A percentile compares a stretch with the other conserved stretches of the same genome.
Evolutionary conservation across 2,888 invertebrate species (phyloP).

Genomic region (Neuroscelio doddi): DNA sequence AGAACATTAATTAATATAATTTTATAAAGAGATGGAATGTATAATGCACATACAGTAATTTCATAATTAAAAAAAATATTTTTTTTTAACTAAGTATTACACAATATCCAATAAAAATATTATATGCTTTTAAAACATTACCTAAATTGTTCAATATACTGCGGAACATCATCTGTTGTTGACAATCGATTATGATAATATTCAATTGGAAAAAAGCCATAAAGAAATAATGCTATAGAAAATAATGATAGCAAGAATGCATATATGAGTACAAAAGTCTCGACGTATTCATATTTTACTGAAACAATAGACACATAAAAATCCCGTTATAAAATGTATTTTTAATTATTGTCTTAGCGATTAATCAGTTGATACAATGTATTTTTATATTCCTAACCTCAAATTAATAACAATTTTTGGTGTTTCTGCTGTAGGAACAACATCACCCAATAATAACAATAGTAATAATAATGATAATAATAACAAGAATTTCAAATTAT

Average conservation of each 20-base stretch:
- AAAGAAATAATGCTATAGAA: conserved; percentile 74
- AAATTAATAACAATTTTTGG: too few relatives aligned
- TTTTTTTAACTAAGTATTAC: not conserved
- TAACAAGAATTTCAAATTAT: too few relatives aligned
- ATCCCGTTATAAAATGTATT: too few relatives aligned
- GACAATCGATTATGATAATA: conserved; percentile 74
- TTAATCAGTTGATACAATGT: too few relatives aligned
- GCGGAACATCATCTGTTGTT: conserved; percentile 74
- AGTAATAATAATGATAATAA: too few relatives aligned
- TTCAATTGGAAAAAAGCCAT: conserved; percentile 78
- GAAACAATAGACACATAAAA: too few relatives aligned
- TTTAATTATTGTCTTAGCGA: too few relatives aligned
- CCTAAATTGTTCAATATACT: conserved; percentile 74
- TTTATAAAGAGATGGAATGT: too few relatives aligned
- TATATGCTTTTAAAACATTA: conserved; percentile 61
- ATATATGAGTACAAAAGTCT: conserved; percentile 52
- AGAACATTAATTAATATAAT: too few relatives aligned
- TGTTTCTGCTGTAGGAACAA: too few relatives aligned
- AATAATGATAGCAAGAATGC: conserved; percentile 52
- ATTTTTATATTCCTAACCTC: too few relatives aligned
- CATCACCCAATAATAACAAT: too few relatives aligned
- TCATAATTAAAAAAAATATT: conserved; percentile 32
- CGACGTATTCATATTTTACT: conserved; percentile 26
- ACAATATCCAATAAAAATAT: not conserved
- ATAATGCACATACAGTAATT: not conserved